Base-by-base conservation (phyloP, 2,797 vertebrate species). In the Pagetopsis macropterus region DNA sequence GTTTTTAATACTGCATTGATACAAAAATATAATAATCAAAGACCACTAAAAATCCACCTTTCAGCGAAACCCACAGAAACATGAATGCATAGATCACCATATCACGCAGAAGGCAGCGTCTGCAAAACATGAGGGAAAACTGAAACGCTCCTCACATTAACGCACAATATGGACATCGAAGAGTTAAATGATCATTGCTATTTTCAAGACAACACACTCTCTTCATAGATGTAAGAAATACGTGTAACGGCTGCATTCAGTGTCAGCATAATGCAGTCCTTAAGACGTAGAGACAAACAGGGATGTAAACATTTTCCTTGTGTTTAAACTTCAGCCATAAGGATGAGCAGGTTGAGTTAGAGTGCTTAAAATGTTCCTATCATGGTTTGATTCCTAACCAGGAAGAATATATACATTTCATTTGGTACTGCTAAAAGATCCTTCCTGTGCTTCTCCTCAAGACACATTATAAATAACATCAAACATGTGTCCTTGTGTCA, bases 11-110 rank as follows among this genome's bases (percentile, higher is more conserved):
- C 84, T 91, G 84, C 70, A 77, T 77, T 67, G 58, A 87, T 92
- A 90, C 59, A 92, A 92, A 92, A 93, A 93, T 87, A 91, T 65
- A 87, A 84, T 46, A 72, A 76, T 83, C 41, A 49, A 74, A 79
- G 45, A 85, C 50, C 61, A 75, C 66, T 75, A 41, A 79, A 27
- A 78, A 75, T 75, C 51, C 65, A 75, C 67, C 49, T 71, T 59
- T 69, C 51, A 43, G 58, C 9, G 1, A 52, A 58, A 71, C 50
- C 19, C 56, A 77, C 58, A 72, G 70, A 86, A 74, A 79, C 51
- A 80, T 61, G 58, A 83, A 65, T 88, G 87, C 86, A 88, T 87
- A 89, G 80, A 85, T 81, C 51, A 83, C 52, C 45, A 44, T 5
- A 58, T 69, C 14, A 82, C 63, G 81, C 51, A 54, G 57, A 78